A percentile compares a stretch with the other conserved stretches of the same genome.
Conservation (phyloP, 2,888 invertebrate genomes). For the Cosmia pyralina region DNA sequence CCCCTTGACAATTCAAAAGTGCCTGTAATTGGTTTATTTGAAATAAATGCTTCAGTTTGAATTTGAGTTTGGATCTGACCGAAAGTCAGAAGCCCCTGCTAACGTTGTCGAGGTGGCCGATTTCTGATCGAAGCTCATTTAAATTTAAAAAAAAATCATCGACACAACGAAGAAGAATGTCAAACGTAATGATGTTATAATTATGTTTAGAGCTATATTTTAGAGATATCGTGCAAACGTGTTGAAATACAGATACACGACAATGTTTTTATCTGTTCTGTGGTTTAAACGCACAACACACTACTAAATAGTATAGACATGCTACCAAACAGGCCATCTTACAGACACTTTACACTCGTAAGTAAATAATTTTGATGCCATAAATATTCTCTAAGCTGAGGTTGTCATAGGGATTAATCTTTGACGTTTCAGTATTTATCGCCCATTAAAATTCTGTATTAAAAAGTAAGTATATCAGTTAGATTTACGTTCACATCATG, state of each 20-base stretch:
- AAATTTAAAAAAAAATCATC: not conserved
- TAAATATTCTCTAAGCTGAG: conserved; percentile 20
- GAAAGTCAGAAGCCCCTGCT: no score
- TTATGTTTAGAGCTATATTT: not conserved
- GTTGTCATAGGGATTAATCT: conserved; percentile 31
- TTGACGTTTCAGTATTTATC: conserved; percentile 45
- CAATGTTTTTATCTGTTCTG: no score
- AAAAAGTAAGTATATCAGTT: conserved; percentile 27
- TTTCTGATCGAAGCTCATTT: not conserved
- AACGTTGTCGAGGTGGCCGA: not conserved
- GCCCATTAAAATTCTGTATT: conserved; percentile 32
- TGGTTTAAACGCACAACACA: no score
- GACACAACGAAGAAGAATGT: not conserved
- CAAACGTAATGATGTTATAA: not conserved
- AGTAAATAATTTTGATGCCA: conserved; percentile 26
- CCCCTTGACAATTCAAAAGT: no score
- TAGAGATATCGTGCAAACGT: not conserved
- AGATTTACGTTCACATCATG: conserved; percentile 31
- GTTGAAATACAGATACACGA: not conserved
- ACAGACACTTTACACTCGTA: not conserved
- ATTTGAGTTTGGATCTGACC: no score
- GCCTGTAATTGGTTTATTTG: no score
- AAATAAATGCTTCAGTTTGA: no score
- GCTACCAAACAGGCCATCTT: not conserved
- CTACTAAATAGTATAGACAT: not conserved